Conservation (phyloP, 2,797 vertebrate species). For the Propithecus perrieri region DNA sequence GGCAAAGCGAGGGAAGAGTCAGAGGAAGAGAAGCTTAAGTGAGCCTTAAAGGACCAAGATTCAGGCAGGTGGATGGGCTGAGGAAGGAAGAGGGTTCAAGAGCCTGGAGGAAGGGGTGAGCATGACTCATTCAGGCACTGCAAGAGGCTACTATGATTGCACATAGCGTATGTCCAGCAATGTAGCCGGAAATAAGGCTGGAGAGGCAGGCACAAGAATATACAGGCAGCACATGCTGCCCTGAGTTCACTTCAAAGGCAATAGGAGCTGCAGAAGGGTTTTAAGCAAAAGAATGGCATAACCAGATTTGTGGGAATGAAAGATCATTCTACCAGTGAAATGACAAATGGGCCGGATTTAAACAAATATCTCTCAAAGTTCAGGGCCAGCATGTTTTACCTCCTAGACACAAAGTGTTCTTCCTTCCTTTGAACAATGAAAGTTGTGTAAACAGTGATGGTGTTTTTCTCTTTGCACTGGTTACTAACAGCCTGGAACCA, state of each 20-base stretch:
- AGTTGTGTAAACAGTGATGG: neutral
- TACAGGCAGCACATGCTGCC: neutral
- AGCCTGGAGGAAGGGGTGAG: neutral
- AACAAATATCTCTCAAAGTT: neutral
- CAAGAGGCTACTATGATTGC: neutral
- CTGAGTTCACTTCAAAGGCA: neutral
- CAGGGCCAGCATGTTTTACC: neutral
- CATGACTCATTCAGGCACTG: neutral
- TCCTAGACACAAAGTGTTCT: neutral
- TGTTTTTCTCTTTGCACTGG: neutral
- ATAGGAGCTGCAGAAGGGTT: neutral
- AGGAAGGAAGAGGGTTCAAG: neutral
- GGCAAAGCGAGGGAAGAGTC: neutral
- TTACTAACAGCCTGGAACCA: neutral
- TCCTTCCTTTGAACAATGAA: neutral
- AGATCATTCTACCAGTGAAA: neutral
- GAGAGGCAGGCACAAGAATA: neutral
- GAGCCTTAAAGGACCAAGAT: neutral
- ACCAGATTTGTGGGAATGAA: neutral
- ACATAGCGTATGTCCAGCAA: neutral
- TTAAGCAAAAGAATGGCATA: neutral
- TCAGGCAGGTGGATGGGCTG: neutral
- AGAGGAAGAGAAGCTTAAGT: neutral
- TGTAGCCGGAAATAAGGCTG: neutral
- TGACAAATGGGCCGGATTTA: neutral